Percentiles rank a stretch among this genome's conserved stretches.
Evolutionary conservation across 2,113 vertebrate species (phyloP).

Genomic region (Lanius ludovicianus): DNA sequence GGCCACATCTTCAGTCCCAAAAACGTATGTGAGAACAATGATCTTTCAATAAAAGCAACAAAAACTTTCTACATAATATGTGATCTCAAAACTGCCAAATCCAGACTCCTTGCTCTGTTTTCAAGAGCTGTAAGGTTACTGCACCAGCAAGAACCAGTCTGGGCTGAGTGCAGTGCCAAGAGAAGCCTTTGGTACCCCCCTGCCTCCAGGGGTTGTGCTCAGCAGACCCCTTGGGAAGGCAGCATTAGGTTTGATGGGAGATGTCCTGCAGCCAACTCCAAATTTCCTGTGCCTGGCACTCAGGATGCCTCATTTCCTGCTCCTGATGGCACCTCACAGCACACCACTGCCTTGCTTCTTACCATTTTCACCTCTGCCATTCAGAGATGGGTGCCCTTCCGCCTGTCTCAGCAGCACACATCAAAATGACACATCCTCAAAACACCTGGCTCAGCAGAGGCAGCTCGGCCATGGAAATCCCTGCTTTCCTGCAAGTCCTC

Average conservation of each 20-base stretch:
- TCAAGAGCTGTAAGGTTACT: neutral
- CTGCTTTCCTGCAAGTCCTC: neutral
- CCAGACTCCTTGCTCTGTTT: neutral
- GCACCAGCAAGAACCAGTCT: neutral
- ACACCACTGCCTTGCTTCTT: neutral
- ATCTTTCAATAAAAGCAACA: neutral
- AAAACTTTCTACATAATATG: neutral
- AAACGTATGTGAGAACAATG: fast-evolving
- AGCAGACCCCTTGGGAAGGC: neutral
- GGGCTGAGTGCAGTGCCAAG: neutral
- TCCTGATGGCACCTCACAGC: neutral
- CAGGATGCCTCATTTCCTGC: neutral
- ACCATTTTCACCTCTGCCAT: neutral
- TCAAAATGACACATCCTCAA: fast-evolving
- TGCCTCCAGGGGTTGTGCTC: fast-evolving
- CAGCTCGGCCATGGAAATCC: neutral
- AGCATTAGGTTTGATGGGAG: neutral
- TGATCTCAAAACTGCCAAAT: neutral
- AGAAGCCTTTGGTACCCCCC: neutral
- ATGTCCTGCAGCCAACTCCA: neutral
- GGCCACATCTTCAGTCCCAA: neutral
- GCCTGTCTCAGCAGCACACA: neutral
- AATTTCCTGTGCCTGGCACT: fast-evolving
- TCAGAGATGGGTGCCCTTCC: fast-evolving
- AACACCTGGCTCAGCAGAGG: fast-evolving